phyloP scores from a whole-genome alignment of 2,113 vertebrate genomes.

The sheep (Ovis aries) region DNA sequence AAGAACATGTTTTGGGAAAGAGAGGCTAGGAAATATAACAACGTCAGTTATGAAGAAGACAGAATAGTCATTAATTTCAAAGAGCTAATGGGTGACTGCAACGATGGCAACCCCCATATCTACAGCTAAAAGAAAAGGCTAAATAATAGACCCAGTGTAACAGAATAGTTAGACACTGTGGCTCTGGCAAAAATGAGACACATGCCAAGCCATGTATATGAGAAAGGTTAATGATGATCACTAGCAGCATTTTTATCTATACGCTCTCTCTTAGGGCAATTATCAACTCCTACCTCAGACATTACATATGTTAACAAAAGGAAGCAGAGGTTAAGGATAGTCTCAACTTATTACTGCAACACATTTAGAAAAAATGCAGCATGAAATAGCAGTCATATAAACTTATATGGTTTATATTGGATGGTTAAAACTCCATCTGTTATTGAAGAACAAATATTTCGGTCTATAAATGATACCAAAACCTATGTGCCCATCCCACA shows the following conservation, averaged over 20 bases:
- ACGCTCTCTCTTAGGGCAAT: not conserved
- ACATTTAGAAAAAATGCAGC: not conserved
- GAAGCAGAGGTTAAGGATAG: not conserved
- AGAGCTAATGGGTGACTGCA: not conserved
- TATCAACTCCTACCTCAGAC: not conserved
- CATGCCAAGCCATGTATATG: not conserved
- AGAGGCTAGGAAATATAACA: not conserved
- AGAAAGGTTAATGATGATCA: not conserved
- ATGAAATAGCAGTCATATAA: not conserved
- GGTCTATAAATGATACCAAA: not conserved
- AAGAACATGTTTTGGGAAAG: not conserved
- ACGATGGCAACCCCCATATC: not conserved
- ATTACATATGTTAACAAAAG: not conserved
- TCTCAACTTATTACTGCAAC: not conserved
- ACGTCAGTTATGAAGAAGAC: not conserved
- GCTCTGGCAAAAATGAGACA: not conserved
- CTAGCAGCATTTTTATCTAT: not conserved
- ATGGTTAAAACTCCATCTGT: not conserved
- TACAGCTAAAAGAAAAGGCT: not conserved
- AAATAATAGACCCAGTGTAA: not conserved
- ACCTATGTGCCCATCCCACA: not conserved
- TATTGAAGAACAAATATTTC: not conserved
- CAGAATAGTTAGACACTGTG: not conserved
- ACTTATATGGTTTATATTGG: not conserved
- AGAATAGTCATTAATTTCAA: not conserved